phyloP scores from a whole-genome alignment of 2,888 invertebrate genomes.

The Coleophora flavipennella region DNA sequence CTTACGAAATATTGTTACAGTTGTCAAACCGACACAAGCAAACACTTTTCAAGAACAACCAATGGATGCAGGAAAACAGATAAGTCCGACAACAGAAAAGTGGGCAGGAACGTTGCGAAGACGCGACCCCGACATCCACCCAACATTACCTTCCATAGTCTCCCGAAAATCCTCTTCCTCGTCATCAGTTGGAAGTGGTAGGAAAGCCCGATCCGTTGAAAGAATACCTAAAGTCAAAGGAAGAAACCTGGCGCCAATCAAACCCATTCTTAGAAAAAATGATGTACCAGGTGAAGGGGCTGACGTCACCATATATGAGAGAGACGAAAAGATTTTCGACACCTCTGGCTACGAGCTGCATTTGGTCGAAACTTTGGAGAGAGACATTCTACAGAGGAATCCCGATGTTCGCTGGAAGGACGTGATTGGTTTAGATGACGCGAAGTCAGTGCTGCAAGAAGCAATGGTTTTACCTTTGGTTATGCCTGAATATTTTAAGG shows the following conservation, averaged over 20 bases:
- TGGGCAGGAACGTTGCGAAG: slow-evolving; percentile 80
- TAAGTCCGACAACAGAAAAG: slow-evolving; percentile 71
- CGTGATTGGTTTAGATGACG: slow-evolving; percentile 82
- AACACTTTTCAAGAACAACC: slow-evolving; percentile 32
- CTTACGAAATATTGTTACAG: slow-evolving; percentile 29
- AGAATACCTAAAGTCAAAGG: slow-evolving; percentile 37
- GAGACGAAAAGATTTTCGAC: slow-evolving; percentile 72
- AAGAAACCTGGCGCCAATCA: slow-evolving; percentile 47
- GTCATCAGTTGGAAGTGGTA: slow-evolving; percentile 44
- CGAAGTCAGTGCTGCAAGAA: slow-evolving; percentile 85
- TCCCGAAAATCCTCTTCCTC: slow-evolving; percentile 54
- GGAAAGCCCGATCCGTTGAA: slow-evolving; percentile 61
- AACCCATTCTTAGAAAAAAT: slow-evolving; percentile 41
- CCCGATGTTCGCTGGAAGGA: slow-evolving; percentile 87
- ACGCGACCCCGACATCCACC: slow-evolving; percentile 77
- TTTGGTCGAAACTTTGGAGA: slow-evolving; percentile 86
- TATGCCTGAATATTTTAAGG: slow-evolving; percentile 92
- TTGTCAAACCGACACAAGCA: slow-evolving; percentile 52
- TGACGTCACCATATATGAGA: slow-evolving; percentile 47
- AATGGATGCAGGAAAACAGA: slow-evolving; percentile 39
- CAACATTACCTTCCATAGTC: slow-evolving; percentile 76
- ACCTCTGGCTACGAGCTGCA: slow-evolving; percentile 81
- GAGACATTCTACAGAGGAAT: slow-evolving; percentile 87
- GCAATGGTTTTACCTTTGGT: slow-evolving; percentile 89
- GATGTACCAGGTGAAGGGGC: slow-evolving; percentile 47